These are phyloP conservation scores for Psittacara wagleri DNA, from an alignment of 2,113 vertebrate genomes.

Conservation along the genomic window DNA sequence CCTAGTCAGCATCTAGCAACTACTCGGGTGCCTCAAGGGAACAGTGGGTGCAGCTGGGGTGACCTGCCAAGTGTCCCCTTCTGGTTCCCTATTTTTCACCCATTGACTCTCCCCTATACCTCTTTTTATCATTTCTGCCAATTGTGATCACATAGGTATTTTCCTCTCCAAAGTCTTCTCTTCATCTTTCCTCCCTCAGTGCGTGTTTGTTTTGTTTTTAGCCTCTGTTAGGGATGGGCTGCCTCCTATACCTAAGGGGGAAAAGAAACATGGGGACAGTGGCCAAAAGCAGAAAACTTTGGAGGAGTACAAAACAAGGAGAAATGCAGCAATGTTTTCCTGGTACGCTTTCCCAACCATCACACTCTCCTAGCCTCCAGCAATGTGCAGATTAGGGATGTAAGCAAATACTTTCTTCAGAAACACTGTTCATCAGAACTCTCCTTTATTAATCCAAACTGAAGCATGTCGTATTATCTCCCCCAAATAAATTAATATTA, in stretches of 20 bases:
- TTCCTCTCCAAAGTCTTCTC: not conserved
- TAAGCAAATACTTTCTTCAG: conserved; percentile 12
- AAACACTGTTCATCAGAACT: conserved; percentile 12
- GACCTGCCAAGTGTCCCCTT: not conserved
- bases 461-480: not conserved
- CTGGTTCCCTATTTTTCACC: not conserved
- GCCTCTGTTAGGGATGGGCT: not conserved
- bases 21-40: not conserved
- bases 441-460: not conserved
- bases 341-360: not conserved
- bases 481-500: not conserved
- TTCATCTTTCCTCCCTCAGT: not conserved
- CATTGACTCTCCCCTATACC: not conserved
- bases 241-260: not conserved
- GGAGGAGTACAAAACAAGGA: not conserved
- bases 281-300: conserved; percentile 10
- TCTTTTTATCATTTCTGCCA: not conserved
- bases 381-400: not conserved
- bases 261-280: not conserved
- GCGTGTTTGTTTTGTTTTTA: not conserved
- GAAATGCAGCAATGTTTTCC: not conserved
- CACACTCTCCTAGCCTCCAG: conserved; percentile 25
- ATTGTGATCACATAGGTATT: not conserved
- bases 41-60: not conserved
- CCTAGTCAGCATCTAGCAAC: not conserved